Evolutionary conservation across 2,797 vertebrate genomes (phyloP), one percentile per base, ranked within the genome.

Genomic region (Gouania willdenowi): DNA sequence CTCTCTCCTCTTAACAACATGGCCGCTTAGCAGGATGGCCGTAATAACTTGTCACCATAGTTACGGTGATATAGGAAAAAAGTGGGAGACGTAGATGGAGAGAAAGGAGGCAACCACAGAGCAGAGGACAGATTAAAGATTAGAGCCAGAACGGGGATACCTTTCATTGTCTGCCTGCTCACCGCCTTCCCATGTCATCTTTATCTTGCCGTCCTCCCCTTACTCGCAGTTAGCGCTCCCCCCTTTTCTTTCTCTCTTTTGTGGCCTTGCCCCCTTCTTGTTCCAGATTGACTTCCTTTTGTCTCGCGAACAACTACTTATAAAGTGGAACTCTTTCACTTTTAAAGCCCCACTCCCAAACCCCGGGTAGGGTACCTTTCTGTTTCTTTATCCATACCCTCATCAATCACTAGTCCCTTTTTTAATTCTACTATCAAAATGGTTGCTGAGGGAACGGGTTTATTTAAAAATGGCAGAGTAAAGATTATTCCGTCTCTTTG

Each of bases 371-470:
- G 25, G 42, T 39, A 46, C 52, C 35, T 8, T 55, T 54, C 46
- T 22, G 56, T 41, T 54, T 43, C 10, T 25, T 10, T 37, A 9
- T 23, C 34, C 21, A 12, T 29, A 47, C 26, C 29, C 41, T 11
- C 43, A 24, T 28, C 19, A 36, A 51, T 17, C 24, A 22, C 13
- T 23, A 1, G 14, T 35, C 30, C 8, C 2, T 33, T 19, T 18
- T 21, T 34, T 40, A 14, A 13, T 47, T 62, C 14, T 14, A 2
- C 49, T 47, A 54, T 49, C 60, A 71, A 75, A 73, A 70, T 59
- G 67, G 82, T 82, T 82, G 74, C 82, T 65, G 71, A 80, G 75
- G 77, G 80, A 79, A 84, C 74, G 59, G 21, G 65, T 69, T 73
- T 82, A 78, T 81, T 84, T 82, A 69, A 64, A 77, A 85, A 56